phyloP scores from a whole-genome alignment of 2,888 invertebrate genomes.

The Lasioglossum zephyrum region DNA sequence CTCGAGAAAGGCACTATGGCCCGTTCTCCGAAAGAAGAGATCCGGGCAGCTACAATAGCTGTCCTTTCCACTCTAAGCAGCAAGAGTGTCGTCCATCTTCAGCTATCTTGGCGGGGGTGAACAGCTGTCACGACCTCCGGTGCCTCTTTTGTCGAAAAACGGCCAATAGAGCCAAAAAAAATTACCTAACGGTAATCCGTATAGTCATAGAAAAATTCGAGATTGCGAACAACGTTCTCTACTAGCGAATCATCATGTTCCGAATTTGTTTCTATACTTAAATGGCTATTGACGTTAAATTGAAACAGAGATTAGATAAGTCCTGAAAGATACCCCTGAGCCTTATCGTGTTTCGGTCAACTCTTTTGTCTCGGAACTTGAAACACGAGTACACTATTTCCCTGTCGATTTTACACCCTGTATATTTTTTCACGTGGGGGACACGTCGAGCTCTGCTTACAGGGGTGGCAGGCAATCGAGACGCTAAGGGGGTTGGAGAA shows the following conservation, averaged over 20 bases:
- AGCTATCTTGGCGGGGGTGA: neutral
- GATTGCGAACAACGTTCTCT: neutral
- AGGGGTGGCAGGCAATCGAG: neutral
- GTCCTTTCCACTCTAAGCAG: neutral
- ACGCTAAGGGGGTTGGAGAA: neutral
- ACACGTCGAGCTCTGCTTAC: neutral
- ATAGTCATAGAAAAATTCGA: neutral
- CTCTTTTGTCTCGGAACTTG: neutral
- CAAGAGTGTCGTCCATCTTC: neutral
- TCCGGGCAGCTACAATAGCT: neutral
- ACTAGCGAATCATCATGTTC: neutral
- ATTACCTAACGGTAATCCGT: neutral
- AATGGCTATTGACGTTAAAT: neutral
- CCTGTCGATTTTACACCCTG: neutral
- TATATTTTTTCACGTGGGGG: neutral
- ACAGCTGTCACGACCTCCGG: conserved; percentile 11
- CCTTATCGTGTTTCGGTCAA: neutral
- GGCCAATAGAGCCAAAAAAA: no score
- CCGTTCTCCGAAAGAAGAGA: conserved; percentile 5
- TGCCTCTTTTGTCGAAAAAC: neutral
- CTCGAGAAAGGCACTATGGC: neutral
- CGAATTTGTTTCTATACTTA: neutral
- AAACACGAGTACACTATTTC: neutral
- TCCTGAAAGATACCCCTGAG: neutral
- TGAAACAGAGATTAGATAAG: neutral